A percentile compares a stretch with the other conserved stretches of the same genome.
Conservation (phyloP, 2,113 vertebrate genomes). For the Osmerus eperlanus region DNA sequence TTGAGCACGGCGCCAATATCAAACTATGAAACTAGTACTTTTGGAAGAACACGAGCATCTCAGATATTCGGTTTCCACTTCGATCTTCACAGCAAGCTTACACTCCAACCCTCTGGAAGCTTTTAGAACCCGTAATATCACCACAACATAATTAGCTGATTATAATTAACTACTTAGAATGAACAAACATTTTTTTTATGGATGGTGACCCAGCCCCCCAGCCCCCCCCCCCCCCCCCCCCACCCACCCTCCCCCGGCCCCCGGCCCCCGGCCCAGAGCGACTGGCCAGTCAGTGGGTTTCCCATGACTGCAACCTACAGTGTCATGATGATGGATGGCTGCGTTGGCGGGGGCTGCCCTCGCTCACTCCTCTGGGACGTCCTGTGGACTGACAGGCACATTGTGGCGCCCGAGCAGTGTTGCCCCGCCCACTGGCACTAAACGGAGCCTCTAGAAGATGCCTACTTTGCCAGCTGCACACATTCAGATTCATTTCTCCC, state of each 20-base stretch:
- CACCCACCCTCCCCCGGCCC: not conserved
- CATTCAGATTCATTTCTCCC: not conserved
- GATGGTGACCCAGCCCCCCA: constrained; percentile 38
- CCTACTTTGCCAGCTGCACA: constrained; percentile 47
- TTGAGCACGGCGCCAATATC: constrained; percentile 41
- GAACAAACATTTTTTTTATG: constrained; percentile 70
- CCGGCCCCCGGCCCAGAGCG: not conserved
- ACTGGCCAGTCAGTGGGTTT: constrained; percentile 65
- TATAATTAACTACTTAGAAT: constrained; percentile 69
- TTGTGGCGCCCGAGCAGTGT: constrained; percentile 57
- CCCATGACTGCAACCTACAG: constrained; percentile 63
- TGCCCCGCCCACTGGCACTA: constrained; percentile 60
- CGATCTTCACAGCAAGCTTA: constrained; percentile 25
- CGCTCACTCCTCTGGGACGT: constrained; percentile 68
- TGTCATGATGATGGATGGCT: constrained; percentile 79
- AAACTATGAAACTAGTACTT: constrained; percentile 52
- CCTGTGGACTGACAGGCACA: constrained; percentile 67
- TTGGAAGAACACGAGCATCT: constrained; percentile 60
- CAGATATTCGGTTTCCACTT: constrained; percentile 54
- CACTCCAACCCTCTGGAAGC: no score
- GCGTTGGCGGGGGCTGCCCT: constrained; percentile 67
- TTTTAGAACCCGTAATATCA: no score
- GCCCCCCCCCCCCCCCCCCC: constrained; percentile 11
- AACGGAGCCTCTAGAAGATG: constrained; percentile 48
- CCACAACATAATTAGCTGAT: constrained; percentile 51